These are phyloP conservation scores for Diacarnus erythraeanus DNA, from an alignment of 37 sponge, comb jelly and placozoan genomes.

Conservation along the genomic window DNA sequence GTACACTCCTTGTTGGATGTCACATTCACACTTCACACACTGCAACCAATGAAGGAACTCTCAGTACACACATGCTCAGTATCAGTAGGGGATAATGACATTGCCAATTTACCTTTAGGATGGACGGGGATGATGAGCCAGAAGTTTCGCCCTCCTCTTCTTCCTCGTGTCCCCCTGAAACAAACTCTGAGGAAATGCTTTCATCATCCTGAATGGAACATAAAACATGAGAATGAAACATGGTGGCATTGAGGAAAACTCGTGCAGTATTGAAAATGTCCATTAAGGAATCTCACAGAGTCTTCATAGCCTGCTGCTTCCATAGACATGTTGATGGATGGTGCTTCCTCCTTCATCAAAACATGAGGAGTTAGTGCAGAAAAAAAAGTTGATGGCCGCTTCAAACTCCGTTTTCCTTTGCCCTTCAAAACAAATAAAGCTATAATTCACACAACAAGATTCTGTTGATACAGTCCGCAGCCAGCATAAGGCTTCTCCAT, in stretches of 20 bases:
- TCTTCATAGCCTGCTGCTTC: not conserved
- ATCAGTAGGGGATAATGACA: not conserved
- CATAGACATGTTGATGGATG: not conserved
- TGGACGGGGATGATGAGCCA: not conserved
- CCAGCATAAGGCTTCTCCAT: not conserved
- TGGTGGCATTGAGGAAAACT: too few relatives aligned
- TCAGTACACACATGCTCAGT: not conserved
- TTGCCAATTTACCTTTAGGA: not conserved
- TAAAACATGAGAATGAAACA: conserved; percentile 7
- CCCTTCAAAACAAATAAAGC: not conserved
- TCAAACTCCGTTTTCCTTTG: conserved; percentile 29
- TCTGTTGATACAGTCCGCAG: not conserved
- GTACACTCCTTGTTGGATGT: conserved; percentile 19
- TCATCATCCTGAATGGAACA: conserved; percentile 18
- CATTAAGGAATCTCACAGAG: conserved; percentile 24
- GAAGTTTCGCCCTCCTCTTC: not conserved
- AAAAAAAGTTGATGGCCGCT: conserved; percentile 69
- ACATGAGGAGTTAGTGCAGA: conserved; percentile 54
- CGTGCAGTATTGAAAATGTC: not conserved
- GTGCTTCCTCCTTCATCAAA: conserved; percentile 45
- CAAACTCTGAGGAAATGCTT: not conserved
- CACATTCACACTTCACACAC: conserved; percentile 38
- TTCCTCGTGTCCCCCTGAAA: not conserved
- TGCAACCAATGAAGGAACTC: not conserved
- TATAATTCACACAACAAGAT: not conserved